These are phyloP conservation scores for Podarcis cretensis DNA, from an alignment of 2,113 vertebrate genomes.

Conservation along the genomic window DNA sequence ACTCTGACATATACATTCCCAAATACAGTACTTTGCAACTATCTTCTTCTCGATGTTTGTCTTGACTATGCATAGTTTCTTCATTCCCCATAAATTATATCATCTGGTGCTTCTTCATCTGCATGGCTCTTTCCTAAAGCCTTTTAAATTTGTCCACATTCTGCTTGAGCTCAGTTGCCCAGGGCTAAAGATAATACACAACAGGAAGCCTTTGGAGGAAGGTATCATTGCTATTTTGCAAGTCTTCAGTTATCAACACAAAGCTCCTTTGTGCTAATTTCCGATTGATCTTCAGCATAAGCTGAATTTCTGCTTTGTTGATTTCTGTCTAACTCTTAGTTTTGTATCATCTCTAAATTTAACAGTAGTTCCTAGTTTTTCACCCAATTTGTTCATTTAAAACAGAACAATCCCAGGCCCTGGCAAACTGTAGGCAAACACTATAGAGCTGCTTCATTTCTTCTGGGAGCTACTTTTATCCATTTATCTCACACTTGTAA, in stretches of 20 bases:
- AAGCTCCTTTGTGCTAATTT: not conserved
- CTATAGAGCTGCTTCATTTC: not conserved
- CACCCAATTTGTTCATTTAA: not conserved
- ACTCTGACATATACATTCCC: not conserved
- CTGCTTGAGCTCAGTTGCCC: not conserved
- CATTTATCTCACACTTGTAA: not conserved
- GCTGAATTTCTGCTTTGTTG: not conserved
- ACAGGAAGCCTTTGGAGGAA: not conserved
- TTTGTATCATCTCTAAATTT: not conserved
- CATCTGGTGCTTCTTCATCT: not conserved
- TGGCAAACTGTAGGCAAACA: not conserved
- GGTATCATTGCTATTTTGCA: not conserved
- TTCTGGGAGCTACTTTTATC: not conserved
- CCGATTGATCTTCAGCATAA: not conserved
- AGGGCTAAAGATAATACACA: not conserved
- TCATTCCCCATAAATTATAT: not conserved
- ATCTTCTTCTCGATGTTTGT: not conserved
- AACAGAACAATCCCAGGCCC: not conserved
- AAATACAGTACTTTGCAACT: not conserved
- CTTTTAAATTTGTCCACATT: not conserved
- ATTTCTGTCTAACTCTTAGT: not conserved
- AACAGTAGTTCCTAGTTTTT: not conserved
- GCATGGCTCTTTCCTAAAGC: not conserved
- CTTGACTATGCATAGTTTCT: not conserved
- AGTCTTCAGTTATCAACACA: not conserved